These are phyloP conservation scores for Drosophila tanythrix DNA, from an alignment of 2,888 invertebrate genomes.

Conservation along the genomic window DNA sequence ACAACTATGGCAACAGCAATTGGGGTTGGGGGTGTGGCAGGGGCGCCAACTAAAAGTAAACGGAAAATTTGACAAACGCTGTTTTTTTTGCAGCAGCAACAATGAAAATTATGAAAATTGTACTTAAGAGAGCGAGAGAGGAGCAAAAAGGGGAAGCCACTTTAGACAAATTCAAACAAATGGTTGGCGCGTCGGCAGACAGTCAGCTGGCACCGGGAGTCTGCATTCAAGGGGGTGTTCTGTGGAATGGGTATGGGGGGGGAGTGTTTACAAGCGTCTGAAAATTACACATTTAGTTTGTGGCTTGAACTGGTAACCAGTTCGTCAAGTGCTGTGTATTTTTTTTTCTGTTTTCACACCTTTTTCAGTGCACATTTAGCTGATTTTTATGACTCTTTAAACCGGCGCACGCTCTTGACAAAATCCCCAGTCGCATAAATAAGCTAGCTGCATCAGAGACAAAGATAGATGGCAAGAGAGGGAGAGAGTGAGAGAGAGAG, in stretches of 20 bases:
- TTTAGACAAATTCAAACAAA: conserved; percentile 81
- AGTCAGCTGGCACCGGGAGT: conserved; percentile 22
- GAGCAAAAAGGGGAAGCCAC: conserved; percentile 55
- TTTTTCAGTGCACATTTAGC: conserved; percentile 61
- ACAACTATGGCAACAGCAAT: conserved; percentile 39
- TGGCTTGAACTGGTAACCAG: conserved; percentile 49
- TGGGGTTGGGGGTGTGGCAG: conserved; percentile 5
- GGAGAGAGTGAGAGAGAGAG: conserved; percentile 6
- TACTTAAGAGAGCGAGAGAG: conserved; percentile 26
- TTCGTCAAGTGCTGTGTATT: conserved; percentile 55
- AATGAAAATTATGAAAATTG: conserved; percentile 73
- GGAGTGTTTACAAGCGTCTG: conserved; percentile 67
- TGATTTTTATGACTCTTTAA: conserved; percentile 76
- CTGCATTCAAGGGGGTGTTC: conserved; percentile 3
- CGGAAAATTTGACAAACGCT: conserved; percentile 70
- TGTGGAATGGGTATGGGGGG: neutral
- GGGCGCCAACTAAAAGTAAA: conserved; percentile 64
- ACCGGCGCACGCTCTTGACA: conserved; percentile 64
- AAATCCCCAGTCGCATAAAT: conserved; percentile 65
- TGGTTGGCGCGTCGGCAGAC: conserved; percentile 56
- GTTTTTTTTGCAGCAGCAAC: conserved; percentile 43
- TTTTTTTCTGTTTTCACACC: conserved; percentile 58
- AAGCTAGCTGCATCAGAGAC: conserved; percentile 42
- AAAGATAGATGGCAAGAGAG: conserved; percentile 5
- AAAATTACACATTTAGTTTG: conserved; percentile 75